Base-by-base conservation (phyloP, 64 coral and sea anemone genomes). In the Anthopleura sola region DNA sequence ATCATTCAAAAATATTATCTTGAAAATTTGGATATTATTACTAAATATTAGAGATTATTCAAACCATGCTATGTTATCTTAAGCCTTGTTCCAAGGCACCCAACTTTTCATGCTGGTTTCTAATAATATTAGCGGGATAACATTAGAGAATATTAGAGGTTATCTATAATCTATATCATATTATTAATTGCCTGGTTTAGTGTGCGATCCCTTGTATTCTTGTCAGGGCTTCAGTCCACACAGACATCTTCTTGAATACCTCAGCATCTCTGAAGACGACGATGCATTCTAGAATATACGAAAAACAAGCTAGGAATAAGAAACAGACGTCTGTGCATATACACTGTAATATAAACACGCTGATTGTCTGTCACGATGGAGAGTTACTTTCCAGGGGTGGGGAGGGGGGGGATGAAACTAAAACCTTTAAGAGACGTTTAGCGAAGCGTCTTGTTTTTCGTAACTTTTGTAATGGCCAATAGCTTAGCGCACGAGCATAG, bases 161-260 rank as follows among this genome's bases (percentile, higher is more conserved):
- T 15, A 53, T 12, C 50, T 53, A 53, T 53, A 53, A 62, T 62
- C 58, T 62, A 24, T 16, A 19, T 14, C 17, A 17, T 19, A 20
- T 26, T 23, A 62, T 24, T 62, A 6, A 62, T 62, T 62, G 23
- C 58, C 58, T 62, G 58, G 14, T 62, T 62, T 62, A 62, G 24
- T 24, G 1, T 26, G 2, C 24, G 29, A 39, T 77, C 37, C 74
- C 37, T 77, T 77, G 32, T 1, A 21, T 77, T 34, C 74, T 77
- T 77, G 74, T 18, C 37, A 77, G 37, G 16, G 82, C 78, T 26
- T 90, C 82, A 19, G 88, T 90, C 88, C 88, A 90, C 21, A 85
- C 24, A 2, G 81, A 56, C 40, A 80, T 62, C 55, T 90, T 90
- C 49, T 79, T 84, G 74, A 85, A 90, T 2, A 64, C 36, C 16